Percentiles rank a stretch among this genome's conserved stretches.
Conservation (phyloP, 2,113 vertebrate species). For the Vulpes lagopus region DNA sequence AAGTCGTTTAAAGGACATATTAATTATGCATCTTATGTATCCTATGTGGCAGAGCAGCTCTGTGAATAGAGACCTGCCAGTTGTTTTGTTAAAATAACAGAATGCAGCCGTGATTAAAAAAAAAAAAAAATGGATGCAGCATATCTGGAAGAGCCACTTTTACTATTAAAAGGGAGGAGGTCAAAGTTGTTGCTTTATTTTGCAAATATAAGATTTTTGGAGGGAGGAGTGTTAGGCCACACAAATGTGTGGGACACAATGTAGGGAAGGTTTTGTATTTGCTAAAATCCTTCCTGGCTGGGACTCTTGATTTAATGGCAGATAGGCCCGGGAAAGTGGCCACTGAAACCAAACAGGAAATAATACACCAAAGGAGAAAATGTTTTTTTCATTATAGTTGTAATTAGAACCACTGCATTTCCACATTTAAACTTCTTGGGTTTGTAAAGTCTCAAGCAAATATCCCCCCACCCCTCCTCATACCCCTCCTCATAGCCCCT, state of each 20-base stretch:
- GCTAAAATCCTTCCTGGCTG: background rate
- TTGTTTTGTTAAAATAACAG: slow-evolving; percentile 66
- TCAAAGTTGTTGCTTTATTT: slow-evolving; percentile 30
- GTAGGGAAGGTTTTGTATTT: background rate
- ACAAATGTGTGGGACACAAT: background rate
- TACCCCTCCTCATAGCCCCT: no score
- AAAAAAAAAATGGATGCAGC: background rate
- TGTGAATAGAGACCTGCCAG: slow-evolving; percentile 72
- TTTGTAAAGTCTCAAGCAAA: background rate
- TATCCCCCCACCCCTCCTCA: no score
- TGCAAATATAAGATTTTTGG: background rate
- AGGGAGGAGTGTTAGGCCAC: background rate
- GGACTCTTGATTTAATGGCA: background rate
- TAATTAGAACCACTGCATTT: background rate
- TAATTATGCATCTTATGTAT: slow-evolving; percentile 58
- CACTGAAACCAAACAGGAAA: background rate
- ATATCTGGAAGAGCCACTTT: slow-evolving; percentile 40
- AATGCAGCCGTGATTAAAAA: slow-evolving; percentile 46
- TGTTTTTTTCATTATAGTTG: background rate
- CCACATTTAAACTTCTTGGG: background rate
- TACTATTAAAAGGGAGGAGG: background rate
- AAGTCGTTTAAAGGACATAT: slow-evolving; percentile 77
- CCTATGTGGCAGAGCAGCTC: slow-evolving; percentile 62
- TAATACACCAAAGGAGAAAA: background rate
- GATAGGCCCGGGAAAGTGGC: background rate